Evolutionary conservation across 2,113 vertebrate genomes (phyloP).

Genomic region (Xenus cinereus): DNA sequence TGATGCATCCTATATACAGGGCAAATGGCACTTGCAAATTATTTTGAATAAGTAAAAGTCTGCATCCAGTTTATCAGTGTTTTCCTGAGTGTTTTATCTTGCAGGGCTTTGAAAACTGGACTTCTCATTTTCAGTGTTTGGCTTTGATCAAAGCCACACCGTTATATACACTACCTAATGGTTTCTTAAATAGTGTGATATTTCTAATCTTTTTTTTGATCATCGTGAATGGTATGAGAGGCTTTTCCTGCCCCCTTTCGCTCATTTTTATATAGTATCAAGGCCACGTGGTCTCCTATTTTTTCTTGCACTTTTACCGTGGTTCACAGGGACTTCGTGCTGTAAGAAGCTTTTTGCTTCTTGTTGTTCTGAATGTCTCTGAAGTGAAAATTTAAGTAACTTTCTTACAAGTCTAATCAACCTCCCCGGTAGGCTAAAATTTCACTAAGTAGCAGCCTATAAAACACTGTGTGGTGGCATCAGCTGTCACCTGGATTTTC

Average conservation of each 20-base stretch:
- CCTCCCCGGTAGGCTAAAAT: neutral
- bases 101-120: neutral
- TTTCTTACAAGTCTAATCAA: neutral
- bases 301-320: neutral
- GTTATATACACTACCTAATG: neutral
- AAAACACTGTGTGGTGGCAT: neutral
- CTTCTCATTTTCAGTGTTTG: neutral
- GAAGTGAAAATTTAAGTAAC: neutral
- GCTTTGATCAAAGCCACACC: neutral
- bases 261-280: neutral
- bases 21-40: neutral
- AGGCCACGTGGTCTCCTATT: neutral
- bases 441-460: neutral
- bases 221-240: neutral
- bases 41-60: neutral
- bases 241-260: neutral
- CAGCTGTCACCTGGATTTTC: neutral
- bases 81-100: neutral
- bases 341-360: neutral
- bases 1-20: neutral
- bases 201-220: neutral
- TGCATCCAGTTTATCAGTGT: neutral
- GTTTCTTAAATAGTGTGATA: neutral
- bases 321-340: neutral
- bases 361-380: neutral